A percentile compares a stretch with the other conserved stretches of the same genome.
phyloP scores from a whole-genome alignment of 1,140 invertebrate genomes.

The Lasioglossum albipes region DNA sequence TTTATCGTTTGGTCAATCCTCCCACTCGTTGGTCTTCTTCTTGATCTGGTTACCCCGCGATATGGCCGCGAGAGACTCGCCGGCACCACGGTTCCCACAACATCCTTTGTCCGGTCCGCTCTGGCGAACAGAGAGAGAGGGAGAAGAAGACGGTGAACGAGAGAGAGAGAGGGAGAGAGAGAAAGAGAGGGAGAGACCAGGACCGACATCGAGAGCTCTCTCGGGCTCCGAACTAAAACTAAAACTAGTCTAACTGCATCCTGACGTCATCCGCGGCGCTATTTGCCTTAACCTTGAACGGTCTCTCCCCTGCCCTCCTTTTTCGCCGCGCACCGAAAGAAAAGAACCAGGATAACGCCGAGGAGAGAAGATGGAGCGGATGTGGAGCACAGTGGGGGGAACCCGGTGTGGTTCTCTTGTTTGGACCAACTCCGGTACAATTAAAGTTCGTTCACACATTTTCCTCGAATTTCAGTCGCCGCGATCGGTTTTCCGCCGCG shows the following conservation, averaged over 20 bases:
- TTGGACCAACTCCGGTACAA: slow-evolving; percentile 53
- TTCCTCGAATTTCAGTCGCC: slow-evolving; percentile 55
- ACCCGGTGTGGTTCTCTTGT: slow-evolving; percentile 55
- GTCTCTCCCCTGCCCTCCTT: slow-evolving; percentile 59
- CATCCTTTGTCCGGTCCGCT: slow-evolving; percentile 73
- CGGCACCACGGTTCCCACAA: slow-evolving; percentile 61
- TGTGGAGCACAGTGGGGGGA: slow-evolving; percentile 8
- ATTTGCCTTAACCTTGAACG: slow-evolving; percentile 78
- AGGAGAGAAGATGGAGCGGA: slow-evolving; percentile 14
- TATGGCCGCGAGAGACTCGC: slow-evolving; percentile 44
- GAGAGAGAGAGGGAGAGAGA: slow-evolving; percentile 35
- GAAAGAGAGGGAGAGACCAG: slow-evolving; percentile 38
- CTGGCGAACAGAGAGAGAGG: slow-evolving; percentile 39
- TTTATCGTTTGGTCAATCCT: neutral
- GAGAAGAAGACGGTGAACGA: neutral
- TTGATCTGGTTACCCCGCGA: slow-evolving; percentile 8
- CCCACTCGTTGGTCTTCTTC: neutral
- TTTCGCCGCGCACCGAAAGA: slow-evolving; percentile 37
- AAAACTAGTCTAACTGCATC: slow-evolving; percentile 80
- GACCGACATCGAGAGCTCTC: neutral
- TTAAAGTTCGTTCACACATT: slow-evolving; percentile 68
- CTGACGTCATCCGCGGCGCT: slow-evolving; percentile 77
- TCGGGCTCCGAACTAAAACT: slow-evolving; percentile 74
- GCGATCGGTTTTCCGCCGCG: neutral
- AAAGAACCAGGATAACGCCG: slow-evolving; percentile 55